Evolutionary conservation across 2,888 invertebrate species (phyloP).

Genomic region (Cheilosia variabilis): DNA sequence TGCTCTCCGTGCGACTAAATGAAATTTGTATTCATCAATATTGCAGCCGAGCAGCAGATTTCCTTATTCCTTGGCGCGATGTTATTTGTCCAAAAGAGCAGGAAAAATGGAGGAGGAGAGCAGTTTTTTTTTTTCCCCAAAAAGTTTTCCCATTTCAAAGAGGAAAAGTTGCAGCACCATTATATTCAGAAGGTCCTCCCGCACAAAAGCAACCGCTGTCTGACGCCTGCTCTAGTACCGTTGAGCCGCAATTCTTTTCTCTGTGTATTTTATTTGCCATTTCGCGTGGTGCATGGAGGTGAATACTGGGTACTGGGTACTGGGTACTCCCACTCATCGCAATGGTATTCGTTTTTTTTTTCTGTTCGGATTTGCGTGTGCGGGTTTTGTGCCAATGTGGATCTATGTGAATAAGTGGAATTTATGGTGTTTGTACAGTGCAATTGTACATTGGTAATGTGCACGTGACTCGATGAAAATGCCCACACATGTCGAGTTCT

Average conservation of each 20-base stretch:
- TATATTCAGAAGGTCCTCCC: conserved; percentile 46
- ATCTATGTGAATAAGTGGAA: conserved; percentile 67
- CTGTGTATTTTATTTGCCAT: conserved; percentile 33
- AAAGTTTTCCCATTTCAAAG: conserved; percentile 67
- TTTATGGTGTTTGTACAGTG: conserved; percentile 68
- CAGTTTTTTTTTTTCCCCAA: not conserved
- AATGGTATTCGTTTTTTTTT: not conserved
- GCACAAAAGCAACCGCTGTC: conserved; percentile 53
- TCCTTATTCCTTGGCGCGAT: conserved; percentile 27
- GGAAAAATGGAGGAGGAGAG: conserved; percentile 2
- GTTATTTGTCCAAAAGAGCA: conserved; percentile 52
- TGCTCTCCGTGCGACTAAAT: conserved; percentile 60
- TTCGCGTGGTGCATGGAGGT: conserved; percentile 4
- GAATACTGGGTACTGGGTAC: too few species aligned
- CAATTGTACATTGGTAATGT: conserved; percentile 68
- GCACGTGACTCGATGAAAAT: conserved; percentile 66
- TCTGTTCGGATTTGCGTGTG: not conserved
- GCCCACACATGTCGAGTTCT: conserved; percentile 44
- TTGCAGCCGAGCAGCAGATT: conserved; percentile 47
- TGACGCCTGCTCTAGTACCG: conserved; percentile 44
- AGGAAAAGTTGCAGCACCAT: conserved; percentile 60
- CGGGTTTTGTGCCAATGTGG: conserved; percentile 14
- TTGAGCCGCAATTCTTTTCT: conserved; percentile 53
- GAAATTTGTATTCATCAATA: conserved; percentile 74
- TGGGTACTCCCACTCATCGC: too few species aligned